Base-by-base conservation (phyloP, 2,888 invertebrate species). In the Pteria penguin region DNA sequence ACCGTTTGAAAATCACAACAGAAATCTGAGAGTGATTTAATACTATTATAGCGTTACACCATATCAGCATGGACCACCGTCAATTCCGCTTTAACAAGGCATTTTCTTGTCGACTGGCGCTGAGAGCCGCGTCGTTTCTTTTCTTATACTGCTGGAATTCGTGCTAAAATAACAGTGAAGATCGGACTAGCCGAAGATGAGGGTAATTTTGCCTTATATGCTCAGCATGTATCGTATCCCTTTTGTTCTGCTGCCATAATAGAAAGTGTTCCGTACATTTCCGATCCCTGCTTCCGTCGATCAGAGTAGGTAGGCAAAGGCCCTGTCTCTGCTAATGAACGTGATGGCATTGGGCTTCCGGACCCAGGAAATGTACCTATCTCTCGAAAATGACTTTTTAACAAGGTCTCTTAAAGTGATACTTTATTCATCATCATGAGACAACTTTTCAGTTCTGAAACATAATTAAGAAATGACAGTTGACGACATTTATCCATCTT, bases 141-240 rank as follows among this genome's bases (percentile, higher is more conserved):
- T 74, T 68, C 68, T 52, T 54, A 31, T 45, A 45, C 57, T 57
- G 68, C 57, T 68, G 68, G 68, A 68, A 55, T 68, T 54, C 68
- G 68, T 57, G 68, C 55, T 68, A 68, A 57, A 68, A 68, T 68
- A 68, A 68, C 68, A 68, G 68, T 27, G 33, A 32, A 45, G n/a
- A 31, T 52, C 57, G 22, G 55, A 31, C 31, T 29, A n/a, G 68
- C 29, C 57, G 24, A 57, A 68, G 26, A 68, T 68, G 68, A 57
- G 68, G 68, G 68, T 68, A 68, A 68, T 68, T 68, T 68, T 68
- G 52, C 32, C 68, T 68, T 57, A 32, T 52, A 52, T 32, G 45
- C 68, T 11, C 68, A 68, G 68, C 52, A 26, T 57, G 68, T 14
- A 45, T 45, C 29, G 55, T 57, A 68, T 57, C 52, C 36, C 57